These are phyloP conservation scores for Graptemys geographica DNA, from an alignment of 2,797 vertebrate genomes.

Conservation along the genomic window DNA sequence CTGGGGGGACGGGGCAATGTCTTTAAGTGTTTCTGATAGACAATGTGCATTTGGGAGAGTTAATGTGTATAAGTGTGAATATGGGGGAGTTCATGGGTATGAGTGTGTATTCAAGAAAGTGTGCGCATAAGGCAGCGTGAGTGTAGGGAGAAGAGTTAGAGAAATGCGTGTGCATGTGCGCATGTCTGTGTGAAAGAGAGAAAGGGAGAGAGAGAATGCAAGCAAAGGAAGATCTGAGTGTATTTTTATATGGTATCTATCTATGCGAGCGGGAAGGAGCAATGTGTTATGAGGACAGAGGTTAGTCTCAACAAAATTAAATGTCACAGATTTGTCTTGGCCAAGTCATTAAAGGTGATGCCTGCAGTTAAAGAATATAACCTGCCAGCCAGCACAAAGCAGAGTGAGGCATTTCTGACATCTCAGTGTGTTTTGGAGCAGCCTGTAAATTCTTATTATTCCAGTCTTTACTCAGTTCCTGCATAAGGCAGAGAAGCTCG, in stretches of 20 bases:
- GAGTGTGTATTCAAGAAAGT: not conserved
- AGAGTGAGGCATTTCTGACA: slow-evolving; percentile 41
- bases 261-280: slow-evolving; percentile 9
- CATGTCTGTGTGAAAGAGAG: not conserved
- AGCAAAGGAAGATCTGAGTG: not conserved
- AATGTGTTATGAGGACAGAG: slow-evolving; percentile 21
- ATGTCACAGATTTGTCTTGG: slow-evolving; percentile 33
- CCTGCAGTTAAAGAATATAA: slow-evolving; percentile 32
- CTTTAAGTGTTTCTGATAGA: not conserved
- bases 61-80: not conserved
- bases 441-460: slow-evolving; percentile 49
- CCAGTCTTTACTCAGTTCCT: slow-evolving; percentile 21
- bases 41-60: not conserved
- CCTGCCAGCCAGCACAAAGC: slow-evolving; percentile 25
- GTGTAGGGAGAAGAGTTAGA: not conserved
- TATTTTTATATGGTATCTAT: not conserved
- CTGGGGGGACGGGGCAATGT: not conserved
- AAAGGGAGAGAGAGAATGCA: not conserved
- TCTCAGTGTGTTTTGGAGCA: slow-evolving; percentile 40
- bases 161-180: not conserved
- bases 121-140: not conserved
- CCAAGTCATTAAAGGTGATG: slow-evolving; percentile 7
- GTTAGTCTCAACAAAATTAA: slow-evolving; percentile 51
- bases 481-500: slow-evolving; percentile 47
- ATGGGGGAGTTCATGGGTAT: not conserved